phyloP scores from a whole-genome alignment of 2,888 invertebrate genomes.

The Iphiclides podalirius region DNA sequence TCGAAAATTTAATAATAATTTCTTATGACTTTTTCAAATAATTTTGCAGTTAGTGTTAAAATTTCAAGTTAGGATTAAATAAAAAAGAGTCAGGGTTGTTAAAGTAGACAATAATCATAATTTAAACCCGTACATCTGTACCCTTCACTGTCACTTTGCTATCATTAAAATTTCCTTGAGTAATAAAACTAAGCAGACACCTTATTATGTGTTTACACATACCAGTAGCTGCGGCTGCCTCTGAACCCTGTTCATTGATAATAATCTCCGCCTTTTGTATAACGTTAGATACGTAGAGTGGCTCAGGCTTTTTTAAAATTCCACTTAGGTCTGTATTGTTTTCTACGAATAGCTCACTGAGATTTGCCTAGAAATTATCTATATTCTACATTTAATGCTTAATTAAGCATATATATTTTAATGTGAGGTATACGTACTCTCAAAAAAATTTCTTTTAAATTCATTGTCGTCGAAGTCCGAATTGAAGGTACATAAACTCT shows the following conservation, averaged over 20 bases:
- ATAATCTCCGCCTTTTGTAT: constrained; percentile 45
- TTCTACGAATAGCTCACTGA: constrained; percentile 36
- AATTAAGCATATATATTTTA: constrained; percentile 1
- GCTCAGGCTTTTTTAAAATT: constrained; percentile 35
- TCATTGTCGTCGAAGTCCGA: constrained; percentile 11
- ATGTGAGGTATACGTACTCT: neutral
- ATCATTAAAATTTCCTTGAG: too few relatives aligned
- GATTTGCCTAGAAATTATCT: constrained; percentile 32
- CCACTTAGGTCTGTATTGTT: constrained; percentile 34
- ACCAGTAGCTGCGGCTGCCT: constrained; percentile 58
- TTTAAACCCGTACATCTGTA: too few relatives aligned
- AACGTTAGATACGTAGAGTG: constrained; percentile 36
- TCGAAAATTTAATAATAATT: too few relatives aligned
- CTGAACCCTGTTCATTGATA: constrained; percentile 50
- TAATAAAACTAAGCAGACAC: too few relatives aligned
- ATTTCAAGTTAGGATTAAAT: too few relatives aligned
- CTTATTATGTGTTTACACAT: too few relatives aligned
- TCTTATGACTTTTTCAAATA: too few relatives aligned
- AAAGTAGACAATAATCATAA: too few relatives aligned
- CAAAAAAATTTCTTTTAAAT: constrained; percentile 24
- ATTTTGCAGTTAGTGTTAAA: too few relatives aligned
- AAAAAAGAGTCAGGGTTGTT: too few relatives aligned
- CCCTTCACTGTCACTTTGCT: too few relatives aligned
- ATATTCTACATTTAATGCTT: neutral
- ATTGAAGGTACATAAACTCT: constrained; percentile 28